These are phyloP conservation scores for Tetheella fluctuosa DNA, from an alignment of 2,888 invertebrate species.

Conservation along the genomic window DNA sequence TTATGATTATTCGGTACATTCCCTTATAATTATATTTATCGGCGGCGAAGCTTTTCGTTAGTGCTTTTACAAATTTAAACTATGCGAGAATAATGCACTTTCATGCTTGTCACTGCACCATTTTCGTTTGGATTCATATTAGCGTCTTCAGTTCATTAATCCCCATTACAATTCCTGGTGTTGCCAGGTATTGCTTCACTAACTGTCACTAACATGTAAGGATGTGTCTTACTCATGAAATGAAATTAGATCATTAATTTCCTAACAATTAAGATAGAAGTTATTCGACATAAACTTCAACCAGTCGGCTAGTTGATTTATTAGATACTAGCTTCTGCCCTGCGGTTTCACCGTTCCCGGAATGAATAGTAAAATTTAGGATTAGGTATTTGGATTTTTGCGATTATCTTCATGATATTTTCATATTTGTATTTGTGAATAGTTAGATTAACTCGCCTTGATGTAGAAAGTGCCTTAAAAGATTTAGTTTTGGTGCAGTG, in stretches of 20 bases:
- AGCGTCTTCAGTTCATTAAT: conserved; percentile 1
- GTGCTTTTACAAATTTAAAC: conserved; percentile 50
- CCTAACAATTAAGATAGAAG: too few relatives aligned
- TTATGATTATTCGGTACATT: conserved; percentile 79
- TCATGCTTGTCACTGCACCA: conserved; percentile 56
- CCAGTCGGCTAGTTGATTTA: too few relatives aligned
- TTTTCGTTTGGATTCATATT: conserved; percentile 16
- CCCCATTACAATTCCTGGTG: background rate
- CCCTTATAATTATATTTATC: conserved; percentile 59
- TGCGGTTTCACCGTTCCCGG: too few relatives aligned
- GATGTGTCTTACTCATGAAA: background rate
- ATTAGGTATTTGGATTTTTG: too few relatives aligned
- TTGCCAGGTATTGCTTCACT: too few relatives aligned
- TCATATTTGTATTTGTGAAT: too few relatives aligned
- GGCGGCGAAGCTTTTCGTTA: conserved; percentile 41
- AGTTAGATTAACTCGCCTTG: background rate
- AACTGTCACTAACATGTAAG: conserved; percentile 13
- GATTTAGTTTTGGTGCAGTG: conserved; percentile 29
- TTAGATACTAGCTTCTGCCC: too few relatives aligned
- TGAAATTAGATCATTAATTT: too few relatives aligned
- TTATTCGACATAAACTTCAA: too few relatives aligned
- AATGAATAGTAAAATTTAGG: too few relatives aligned
- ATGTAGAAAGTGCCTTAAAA: background rate
- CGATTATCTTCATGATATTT: background rate
- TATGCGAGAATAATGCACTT: conserved; percentile 44